Percentiles rank a stretch among this genome's conserved stretches.
Conservation (phyloP, 2,113 vertebrate genomes). For the Stegostoma tigrinum region DNA sequence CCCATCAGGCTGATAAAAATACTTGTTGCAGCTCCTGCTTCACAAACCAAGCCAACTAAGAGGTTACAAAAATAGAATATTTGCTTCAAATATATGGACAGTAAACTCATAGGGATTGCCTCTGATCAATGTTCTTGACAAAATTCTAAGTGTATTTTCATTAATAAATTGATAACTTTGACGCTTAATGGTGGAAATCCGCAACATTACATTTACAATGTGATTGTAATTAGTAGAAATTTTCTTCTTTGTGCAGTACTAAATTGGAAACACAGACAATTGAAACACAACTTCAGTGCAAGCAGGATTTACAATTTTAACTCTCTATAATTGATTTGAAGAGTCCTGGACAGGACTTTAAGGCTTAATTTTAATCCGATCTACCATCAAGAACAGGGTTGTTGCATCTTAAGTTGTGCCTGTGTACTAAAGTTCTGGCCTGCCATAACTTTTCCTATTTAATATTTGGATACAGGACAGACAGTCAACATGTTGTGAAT, state of each 20-base stretch:
- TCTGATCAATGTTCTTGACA: not conserved
- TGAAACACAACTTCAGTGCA: not conserved
- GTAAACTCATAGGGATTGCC: not conserved
- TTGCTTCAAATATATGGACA: not conserved
- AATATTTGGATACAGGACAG: not conserved
- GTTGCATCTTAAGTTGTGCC: not conserved
- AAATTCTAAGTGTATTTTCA: not conserved
- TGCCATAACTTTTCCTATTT: not conserved
- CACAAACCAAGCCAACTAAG: not conserved
- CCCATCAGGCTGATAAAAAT: constrained; percentile 15
- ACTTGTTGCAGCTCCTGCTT: not conserved
- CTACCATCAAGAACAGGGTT: not conserved
- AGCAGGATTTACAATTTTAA: not conserved
- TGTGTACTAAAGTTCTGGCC: not conserved
- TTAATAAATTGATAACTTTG: not conserved
- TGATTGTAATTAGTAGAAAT: not conserved
- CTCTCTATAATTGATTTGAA: not conserved
- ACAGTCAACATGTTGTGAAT: not conserved
- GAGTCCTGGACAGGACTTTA: not conserved
- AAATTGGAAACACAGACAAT: not conserved
- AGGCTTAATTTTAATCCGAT: not conserved
- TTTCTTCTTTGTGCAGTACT: not conserved
- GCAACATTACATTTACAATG: not conserved
- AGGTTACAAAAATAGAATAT: not conserved
- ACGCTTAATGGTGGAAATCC: not conserved